A percentile compares a stretch with the other conserved stretches of the same genome.
phyloP scores from a whole-genome alignment of 1,140 invertebrate species.

The Ips nitidus region DNA sequence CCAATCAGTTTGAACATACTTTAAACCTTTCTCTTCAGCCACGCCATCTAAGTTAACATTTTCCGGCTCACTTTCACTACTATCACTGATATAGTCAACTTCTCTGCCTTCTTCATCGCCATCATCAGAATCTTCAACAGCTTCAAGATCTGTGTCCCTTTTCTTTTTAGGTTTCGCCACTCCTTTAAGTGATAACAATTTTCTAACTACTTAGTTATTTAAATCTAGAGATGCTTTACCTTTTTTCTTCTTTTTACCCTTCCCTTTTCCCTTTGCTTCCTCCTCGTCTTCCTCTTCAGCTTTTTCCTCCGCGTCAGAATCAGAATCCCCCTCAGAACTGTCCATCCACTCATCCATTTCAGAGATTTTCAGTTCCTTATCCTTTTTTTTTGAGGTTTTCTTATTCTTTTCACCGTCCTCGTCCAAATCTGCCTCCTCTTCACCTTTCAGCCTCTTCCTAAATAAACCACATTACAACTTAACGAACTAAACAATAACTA shows the following conservation, averaged over 20 bases:
- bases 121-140: slow-evolving; percentile 94
- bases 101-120: slow-evolving; percentile 94
- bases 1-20: slow-evolving; percentile 27
- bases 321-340: slow-evolving; percentile 74
- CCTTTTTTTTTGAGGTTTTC: slow-evolving; percentile 39
- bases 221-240: neutral
- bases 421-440: slow-evolving; percentile 74
- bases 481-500: neutral
- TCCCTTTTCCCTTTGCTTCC: slow-evolving; percentile 61
- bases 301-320: slow-evolving; percentile 62
- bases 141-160: slow-evolving; percentile 79
- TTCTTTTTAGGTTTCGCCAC: slow-evolving; percentile 66
- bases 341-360: slow-evolving; percentile 95
- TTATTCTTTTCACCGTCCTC: slow-evolving; percentile 69
- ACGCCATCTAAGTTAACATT: slow-evolving; percentile 61
- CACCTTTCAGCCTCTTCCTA: slow-evolving; percentile 56
- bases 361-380: slow-evolving; percentile 76
- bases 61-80: slow-evolving; percentile 78
- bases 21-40: slow-evolving; percentile 88
- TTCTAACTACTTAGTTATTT: no score
- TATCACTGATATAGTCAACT: slow-evolving; percentile 84
- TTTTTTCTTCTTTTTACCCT: slow-evolving; percentile 33
- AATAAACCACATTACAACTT: neutral
- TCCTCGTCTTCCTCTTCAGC: slow-evolving; percentile 67
- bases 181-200: no score